Evolutionary conservation across 1,140 invertebrate genomes (phyloP).

Genomic region (Drosophila suzukii): DNA sequence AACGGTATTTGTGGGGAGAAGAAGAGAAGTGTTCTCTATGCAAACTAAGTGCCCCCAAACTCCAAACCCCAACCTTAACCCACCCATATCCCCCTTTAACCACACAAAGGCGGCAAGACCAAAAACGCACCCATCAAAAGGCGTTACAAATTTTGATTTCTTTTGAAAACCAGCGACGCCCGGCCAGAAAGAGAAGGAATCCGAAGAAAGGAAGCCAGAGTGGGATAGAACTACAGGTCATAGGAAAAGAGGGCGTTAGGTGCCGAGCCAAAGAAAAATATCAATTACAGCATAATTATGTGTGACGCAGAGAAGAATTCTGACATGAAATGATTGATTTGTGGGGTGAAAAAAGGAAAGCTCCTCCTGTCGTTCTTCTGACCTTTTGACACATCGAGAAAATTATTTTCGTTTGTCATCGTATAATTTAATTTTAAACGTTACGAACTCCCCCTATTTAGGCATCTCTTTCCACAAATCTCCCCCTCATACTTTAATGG

Average conservation of each 20-base stretch:
- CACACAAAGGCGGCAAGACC: conserved; percentile 34
- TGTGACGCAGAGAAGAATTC: conserved; percentile 68
- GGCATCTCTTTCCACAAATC: not conserved
- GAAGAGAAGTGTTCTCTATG: conserved; percentile 64
- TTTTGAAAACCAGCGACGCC: conserved; percentile 76
- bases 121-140: conserved; percentile 75
- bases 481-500: conserved; percentile 47
- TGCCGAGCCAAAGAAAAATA: conserved; percentile 57
- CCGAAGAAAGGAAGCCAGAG: conserved; percentile 19
- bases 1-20: conserved; percentile 54
- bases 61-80: conserved; percentile 12
- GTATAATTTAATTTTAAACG: conserved; percentile 79
- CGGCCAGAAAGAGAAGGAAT: conserved; percentile 23
- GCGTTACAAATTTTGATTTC: conserved; percentile 82
- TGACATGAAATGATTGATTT: conserved; percentile 80
- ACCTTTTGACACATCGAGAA: conserved; percentile 59
- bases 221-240: not conserved
- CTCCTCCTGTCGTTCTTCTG: conserved; percentile 24
- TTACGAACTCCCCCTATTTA: conserved; percentile 23
- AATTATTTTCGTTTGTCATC: conserved; percentile 79
- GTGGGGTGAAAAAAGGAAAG: conserved; percentile 53
- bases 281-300: conserved; percentile 82
- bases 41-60: conserved; percentile 70
- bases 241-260: not conserved
- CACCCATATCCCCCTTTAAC: conserved; percentile 13